phyloP scores from a whole-genome alignment of 2,888 invertebrate species.

The Drosophila kokeensis region DNA sequence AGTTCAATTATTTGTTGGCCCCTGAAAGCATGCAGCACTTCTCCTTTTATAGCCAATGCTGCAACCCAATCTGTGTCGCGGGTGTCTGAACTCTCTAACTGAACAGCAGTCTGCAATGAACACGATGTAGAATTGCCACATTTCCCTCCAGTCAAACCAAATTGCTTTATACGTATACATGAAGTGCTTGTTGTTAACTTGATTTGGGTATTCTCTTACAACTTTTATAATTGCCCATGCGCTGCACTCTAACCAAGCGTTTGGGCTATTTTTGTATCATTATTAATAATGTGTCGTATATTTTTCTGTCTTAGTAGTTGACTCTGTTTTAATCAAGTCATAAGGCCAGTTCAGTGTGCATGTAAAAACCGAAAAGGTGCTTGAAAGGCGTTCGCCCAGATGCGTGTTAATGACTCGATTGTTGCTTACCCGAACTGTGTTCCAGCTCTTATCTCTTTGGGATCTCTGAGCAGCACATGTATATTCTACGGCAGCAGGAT shows the following conservation, averaged over 20 bases:
- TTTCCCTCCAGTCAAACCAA: neutral
- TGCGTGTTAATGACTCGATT: slow-evolving; percentile 18
- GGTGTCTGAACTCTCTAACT: neutral
- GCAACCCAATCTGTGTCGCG: neutral
- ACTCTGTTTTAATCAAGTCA: neutral
- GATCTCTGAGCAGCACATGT: neutral
- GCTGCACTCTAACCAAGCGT: neutral
- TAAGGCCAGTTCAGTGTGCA: slow-evolving; percentile 1
- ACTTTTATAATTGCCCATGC: neutral
- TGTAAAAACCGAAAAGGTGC: slow-evolving; percentile 13
- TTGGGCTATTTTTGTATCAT: neutral
- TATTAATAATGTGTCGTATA: neutral
- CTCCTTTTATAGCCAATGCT: neutral
- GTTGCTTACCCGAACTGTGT: neutral
- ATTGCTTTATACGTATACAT: neutral
- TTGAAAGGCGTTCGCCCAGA: neutral
- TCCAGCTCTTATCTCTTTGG: neutral
- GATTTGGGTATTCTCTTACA: neutral
- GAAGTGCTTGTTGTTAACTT: neutral
- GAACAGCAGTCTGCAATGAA: neutral
- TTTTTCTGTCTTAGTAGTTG: neutral
- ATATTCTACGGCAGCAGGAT: neutral
- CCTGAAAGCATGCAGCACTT: neutral
- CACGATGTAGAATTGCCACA: neutral
- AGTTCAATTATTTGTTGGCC: neutral